Evolutionary conservation across 1,140 invertebrate species (phyloP), one percentile per base, ranked within the genome.

Genomic region (Pseudoatta argentina): DNA sequence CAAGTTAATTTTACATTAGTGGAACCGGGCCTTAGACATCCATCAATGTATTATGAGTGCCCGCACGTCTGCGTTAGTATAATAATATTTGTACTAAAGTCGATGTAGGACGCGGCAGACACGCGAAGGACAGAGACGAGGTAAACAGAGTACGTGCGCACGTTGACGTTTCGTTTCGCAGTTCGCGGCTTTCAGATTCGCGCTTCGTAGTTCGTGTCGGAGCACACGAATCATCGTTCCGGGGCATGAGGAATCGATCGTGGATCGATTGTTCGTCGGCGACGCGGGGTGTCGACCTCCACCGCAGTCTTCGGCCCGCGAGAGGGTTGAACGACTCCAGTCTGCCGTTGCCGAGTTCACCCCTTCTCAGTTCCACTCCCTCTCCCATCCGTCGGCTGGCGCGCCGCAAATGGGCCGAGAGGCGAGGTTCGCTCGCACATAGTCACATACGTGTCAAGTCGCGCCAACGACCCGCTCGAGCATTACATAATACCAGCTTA

Each of bases 401-500:
- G 66, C 66, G 66, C 16, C 27, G 48, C 48, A 81, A 81, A 81
- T 67, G 16, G 78, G 78, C n/a, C 78, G 66, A 59, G 53, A n/a
- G 78, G 34, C 51, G 64, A 44, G 51, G 61, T 81, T 16, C 18
- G 27, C 61, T 30, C n/a, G 24, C 51, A 21, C 18, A 48, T 27
- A 8, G 34, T 30, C n/a, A 21, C 18, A 48, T 27, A 8, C 55
- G 73, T 2, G 2, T n/a, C 34, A 16, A 61, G 66, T 18, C 53
- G 34, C 57, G 8, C 57, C 55, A 48, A n/a, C 7, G 12, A 55
- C 21, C 7, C 57, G n/a, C 16, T 44, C 27, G 0, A 48, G 77
- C 14, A 66, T 91, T 91, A 91, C 57, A 77, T 91, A 91, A 91
- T 18, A 12, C 24, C 24, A 66, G 30, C 88, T 91, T 79, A 92